Base-by-base conservation (phyloP, 1,140 invertebrate genomes). In the Archegozetes longisetosus region DNA sequence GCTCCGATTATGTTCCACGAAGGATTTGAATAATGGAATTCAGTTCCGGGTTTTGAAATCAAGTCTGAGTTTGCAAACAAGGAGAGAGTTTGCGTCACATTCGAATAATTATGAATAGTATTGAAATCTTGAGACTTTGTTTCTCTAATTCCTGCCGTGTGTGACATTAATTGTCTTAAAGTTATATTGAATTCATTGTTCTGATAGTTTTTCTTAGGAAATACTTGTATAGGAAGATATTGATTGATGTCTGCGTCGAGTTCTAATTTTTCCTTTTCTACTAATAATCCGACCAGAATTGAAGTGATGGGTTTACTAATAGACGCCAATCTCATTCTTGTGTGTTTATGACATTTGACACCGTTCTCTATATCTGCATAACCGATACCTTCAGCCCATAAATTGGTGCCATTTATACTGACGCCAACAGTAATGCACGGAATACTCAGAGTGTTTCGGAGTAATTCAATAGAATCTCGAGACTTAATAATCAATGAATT, bases 1-100 rank as follows among this genome's bases (percentile, higher is more conserved):
- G 55, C 55, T 17, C 55, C 55, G 14, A 57, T 50, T n/a, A 57
- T n/a, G 13, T 55, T 55, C 55, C 55, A 57, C 9, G 29, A 29
- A 57, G 9, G 14, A 28, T 57, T 57, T 2, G 55, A 57, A 28
- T 57, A 57, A 27, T 57, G 27, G 29, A n/a, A 57, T 13, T 14
- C 20, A 20, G 17, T 55, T 23, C 40, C 40, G 1, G 55, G 55
- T 24, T 57, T 47, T 3, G 24, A 46, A 6, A 57, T n/a, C n/a
- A 57, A 28, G 13, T 2, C 2, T 20, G 40, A 29, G 20, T 47
- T 50, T 2, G 55, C 29, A 28, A 57, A 57, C 22, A 55, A 50
- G 2, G 29, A 17, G 1, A 57, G 9, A 22, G 28, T 3, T 25
- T 57, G 55, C 20, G 55, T 57, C 22, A 46, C 40, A 50, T 57